Base-by-base conservation (phyloP, 2,113 vertebrate species). In the Varanus komodoensis region DNA sequence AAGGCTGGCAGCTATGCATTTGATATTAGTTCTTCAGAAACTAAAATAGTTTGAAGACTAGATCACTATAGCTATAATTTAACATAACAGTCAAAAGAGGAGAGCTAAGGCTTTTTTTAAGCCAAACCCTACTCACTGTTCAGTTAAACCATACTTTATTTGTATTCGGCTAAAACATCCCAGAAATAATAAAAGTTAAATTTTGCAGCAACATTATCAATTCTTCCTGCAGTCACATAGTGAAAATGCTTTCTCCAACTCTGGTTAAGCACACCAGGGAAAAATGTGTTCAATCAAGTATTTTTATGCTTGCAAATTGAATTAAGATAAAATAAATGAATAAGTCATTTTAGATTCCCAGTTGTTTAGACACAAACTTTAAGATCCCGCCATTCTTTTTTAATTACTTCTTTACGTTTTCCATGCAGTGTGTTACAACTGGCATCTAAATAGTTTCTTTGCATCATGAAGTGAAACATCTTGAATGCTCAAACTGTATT, bases 401-500 rank as follows among this genome's bases (percentile, higher is more conserved):
- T 95, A 77, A 96, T 96, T 95, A 96, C 96, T 97, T 96, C 94
- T 95, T 92, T 91, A 92, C 93, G 93, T 97, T 97, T 97, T 96
- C 95, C 95, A 96, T 92, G 95, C 93, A 97, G 93, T 91, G 82
- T 96, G 92, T 94, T 95, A 93, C 96, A 97, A 97, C 95, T 96
- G 94, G 96, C 96, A 97, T 97, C 97, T 98, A 98, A 98, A 98
- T 95, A 97, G 97, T 95, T 97, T 95, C 97, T 97, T 96, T 98
- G 95, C 97, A 1, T 95, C 92, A 1, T 93, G 96, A 96, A 96
- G 91, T 93, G 96, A 97, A 97, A 97, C 97, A 97, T 98, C 96
- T 95, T 98, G 97, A 98, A 98, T 98, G 97, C 97, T 97, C 96
- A 98, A 98, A 97, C 97, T 98, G 97, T 98, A 97, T 97, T 98